Conservation (phyloP, 2,888 invertebrate species). For the Ormia ochracea region DNA sequence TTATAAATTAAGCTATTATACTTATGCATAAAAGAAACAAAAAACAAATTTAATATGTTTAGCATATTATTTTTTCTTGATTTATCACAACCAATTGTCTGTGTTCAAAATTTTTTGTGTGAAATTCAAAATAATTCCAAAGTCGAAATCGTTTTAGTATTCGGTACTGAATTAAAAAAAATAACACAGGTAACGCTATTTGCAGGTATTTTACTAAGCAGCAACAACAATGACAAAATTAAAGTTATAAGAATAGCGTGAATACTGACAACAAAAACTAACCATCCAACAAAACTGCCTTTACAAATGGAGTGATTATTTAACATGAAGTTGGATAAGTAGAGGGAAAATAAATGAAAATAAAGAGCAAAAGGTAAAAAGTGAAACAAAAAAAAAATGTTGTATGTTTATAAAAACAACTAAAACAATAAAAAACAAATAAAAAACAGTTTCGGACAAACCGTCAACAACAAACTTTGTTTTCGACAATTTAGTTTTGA, state of each 20-base stretch:
- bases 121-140: too few species aligned
- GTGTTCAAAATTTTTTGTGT: too few species aligned
- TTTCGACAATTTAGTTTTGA: conserved; percentile 60
- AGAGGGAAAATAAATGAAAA: conserved; percentile 18
- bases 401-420: too few species aligned
- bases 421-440: too few species aligned
- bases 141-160: too few species aligned
- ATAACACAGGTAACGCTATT: conserved; percentile 17
- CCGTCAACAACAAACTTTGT: conserved; percentile 52
- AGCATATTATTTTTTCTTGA: too few species aligned
- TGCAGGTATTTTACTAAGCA: conserved; percentile 19
- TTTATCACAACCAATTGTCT: too few species aligned
- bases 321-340: conserved; percentile 46
- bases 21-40: too few species aligned
- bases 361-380: conserved; percentile 32
- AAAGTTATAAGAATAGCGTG: background rate
- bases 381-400: too few species aligned
- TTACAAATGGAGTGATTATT: conserved; percentile 49
- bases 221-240: conserved; percentile 51
- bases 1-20: too few species aligned
- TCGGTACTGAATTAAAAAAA: background rate
- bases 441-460: conserved; percentile 51
- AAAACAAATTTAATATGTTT: too few species aligned
- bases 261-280: conserved; percentile 10
- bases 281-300: conserved; percentile 25